Base-by-base conservation (phyloP, 2,113 vertebrate genomes). In the Paratilapia polleni region DNA sequence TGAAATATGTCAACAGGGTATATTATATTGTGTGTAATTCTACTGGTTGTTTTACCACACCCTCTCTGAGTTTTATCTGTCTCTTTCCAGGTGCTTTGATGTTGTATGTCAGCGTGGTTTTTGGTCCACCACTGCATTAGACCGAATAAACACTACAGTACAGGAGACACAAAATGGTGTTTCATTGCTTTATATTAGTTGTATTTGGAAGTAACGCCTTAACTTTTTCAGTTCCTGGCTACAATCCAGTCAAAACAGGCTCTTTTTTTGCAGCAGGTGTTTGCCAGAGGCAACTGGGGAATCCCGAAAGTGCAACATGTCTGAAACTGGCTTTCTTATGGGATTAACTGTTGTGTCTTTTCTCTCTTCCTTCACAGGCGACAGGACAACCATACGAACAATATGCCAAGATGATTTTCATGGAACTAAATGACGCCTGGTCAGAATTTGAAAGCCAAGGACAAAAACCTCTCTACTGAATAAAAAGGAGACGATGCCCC, bases 371-470 rank as follows among this genome's bases (percentile, higher is more conserved):
- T 64, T 54, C 34, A 8, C 88, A 99, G 99, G 99, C 99, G 12
- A 99, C 99, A 3, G 99, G 98, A 84, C 96, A 99, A 94, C 98
- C 98, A 11, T 99, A 99, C 88, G 99, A 99, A 97, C 99, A 99
- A 94, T 99, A 99, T 87, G 99, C 99, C 97, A 99, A 99, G 97
- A 99, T 99, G 99, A 99, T 99, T 95, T 99, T 99, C 95, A 99
- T 99, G 97, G 99, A 99, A 95, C 94, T 99, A 77, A 99, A 99
- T 24, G 98, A 99, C 81, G 99, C 99, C 92, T 99, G 99, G 99
- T 99, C 99, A 94, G 99, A 99, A 97, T 99, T 99, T 95, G 99
- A 99, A 85, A 99, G 97, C 94, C 99, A 99, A 97, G 99, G 99
- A 95, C 99, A 98, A 93, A 99, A 99, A 93, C 94, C 98, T 41